Conservation (phyloP, 1,140 invertebrate species). For the Holotrichia oblita region DNA sequence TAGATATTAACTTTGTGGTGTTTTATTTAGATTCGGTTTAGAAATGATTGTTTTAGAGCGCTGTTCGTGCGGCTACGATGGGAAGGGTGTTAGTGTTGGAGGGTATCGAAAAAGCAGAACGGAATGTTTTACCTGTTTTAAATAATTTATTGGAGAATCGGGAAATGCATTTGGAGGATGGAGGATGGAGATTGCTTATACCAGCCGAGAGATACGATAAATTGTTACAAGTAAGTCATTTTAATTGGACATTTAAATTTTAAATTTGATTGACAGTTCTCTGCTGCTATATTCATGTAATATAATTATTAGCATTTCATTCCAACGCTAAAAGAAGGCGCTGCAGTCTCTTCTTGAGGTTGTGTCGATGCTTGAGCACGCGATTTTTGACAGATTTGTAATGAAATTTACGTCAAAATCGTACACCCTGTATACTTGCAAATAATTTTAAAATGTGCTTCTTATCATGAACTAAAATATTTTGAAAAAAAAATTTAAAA, state of each 20-base stretch:
- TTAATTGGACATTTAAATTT: constrained; percentile 24
- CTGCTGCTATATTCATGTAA: no score
- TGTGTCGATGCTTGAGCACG: no score
- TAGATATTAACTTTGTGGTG: constrained; percentile 4
- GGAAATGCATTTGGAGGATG: constrained; percentile 98
- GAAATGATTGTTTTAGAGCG: constrained; percentile 69
- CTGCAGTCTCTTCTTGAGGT: no score
- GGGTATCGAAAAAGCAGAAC: constrained; percentile 96
- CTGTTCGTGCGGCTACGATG: constrained; percentile 88
- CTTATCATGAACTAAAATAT: no score
- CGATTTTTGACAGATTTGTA: no score
- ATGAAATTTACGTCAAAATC: no score
- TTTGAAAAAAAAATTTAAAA: no score
- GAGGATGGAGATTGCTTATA: constrained; percentile 91
- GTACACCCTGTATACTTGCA: no score
- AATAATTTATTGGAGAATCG: constrained; percentile 99
- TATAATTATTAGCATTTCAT: no score
- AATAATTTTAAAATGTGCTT: no score
- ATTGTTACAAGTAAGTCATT: constrained; percentile 75
- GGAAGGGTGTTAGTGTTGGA: constrained; percentile 93
- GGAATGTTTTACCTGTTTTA: constrained; percentile 96
- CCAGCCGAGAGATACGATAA: constrained; percentile 90
- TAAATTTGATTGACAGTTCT: no score
- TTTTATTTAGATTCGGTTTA: neutral
- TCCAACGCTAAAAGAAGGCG: no score